Evolutionary conservation across 2,888 invertebrate genomes (phyloP), one percentile per base, ranked within the genome.

Genomic region (Campaea margaritaria): DNA sequence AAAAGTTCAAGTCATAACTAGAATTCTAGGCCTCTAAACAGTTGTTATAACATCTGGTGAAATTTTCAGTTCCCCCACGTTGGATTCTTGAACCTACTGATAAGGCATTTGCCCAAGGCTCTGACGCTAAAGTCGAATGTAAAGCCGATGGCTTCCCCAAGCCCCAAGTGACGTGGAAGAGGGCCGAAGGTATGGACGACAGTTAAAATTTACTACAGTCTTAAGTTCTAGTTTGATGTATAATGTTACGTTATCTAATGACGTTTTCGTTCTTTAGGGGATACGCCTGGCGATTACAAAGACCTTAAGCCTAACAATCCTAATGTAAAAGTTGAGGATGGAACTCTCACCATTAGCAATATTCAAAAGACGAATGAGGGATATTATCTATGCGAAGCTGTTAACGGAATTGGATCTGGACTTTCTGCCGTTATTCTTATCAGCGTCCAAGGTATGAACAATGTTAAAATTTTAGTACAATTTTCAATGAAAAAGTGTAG

Each of bases 141-240:
- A 98, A 98, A 94, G 97, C 98, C 86, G 98, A 98, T 93, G 98
- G 98, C 77, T 98, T 98, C 93, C 98, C 98, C 65, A 97, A 97
- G 94, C 98, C 98, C 70, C 96, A 96, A 82, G 97, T 98, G 47
- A 97, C 97, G 73, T 98, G 98, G 98, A 98, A 98, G 93, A 96
- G 97, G 94, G 98, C 98, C 83, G 97, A 97, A 93, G 98, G 98
- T 97, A 93, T 62, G 60, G 41, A 39, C 11, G 4, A 36, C 4
- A 10, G n/a, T 39, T 39, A 5, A 2, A 27, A 27, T 5, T 27
- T 27, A 31, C 31, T 31, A 9, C 10, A 31, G 4, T 31, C 31
- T 31, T 7, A 9, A 7, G 27, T 5, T 7, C 27, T 2, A 27
- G 2, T 27, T 27, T 27, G 27, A 9, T 31, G 31, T 9, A 31